Percentiles rank a stretch among this genome's conserved stretches.
Evolutionary conservation across 2,888 invertebrate genomes (phyloP).

Genomic region (Tuta absoluta): DNA sequence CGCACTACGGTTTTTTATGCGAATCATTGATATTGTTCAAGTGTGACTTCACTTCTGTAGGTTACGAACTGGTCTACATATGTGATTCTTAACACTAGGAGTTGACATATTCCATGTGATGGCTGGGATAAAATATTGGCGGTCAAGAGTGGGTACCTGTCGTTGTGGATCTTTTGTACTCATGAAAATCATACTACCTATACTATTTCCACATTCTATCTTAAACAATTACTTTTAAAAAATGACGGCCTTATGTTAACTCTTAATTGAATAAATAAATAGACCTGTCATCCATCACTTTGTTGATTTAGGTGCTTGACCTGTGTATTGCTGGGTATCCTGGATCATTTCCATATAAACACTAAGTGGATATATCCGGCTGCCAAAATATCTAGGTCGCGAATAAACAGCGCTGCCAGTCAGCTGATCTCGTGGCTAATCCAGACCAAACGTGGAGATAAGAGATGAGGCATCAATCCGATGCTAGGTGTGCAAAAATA

Average conservation of each 20-base stretch:
- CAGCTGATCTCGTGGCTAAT: neutral
- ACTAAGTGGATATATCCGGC: slow-evolving; percentile 8
- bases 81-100: too few relatives aligned
- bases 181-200: too few relatives aligned
- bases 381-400: slow-evolving; percentile 16
- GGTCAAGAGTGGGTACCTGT: too few relatives aligned
- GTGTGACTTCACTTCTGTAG: neutral
- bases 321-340: neutral
- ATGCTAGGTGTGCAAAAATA: neutral
- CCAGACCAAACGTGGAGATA: neutral
- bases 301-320: neutral
- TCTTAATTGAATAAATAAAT: too few relatives aligned
- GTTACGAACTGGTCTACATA: neutral
- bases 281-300: neutral
- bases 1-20: slow-evolving; percentile 17
- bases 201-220: too few relatives aligned
- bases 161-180: too few relatives aligned
- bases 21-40: neutral
- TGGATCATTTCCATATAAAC: neutral
- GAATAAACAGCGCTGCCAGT: neutral
- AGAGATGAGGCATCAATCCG: neutral
- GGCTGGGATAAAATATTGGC: too few relatives aligned
- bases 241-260: too few relatives aligned
- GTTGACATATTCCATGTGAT: too few relatives aligned
- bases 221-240: too few relatives aligned